These are phyloP conservation scores for Aleadryas rufinucha DNA, from an alignment of 2,113 vertebrate genomes.

Conservation along the genomic window DNA sequence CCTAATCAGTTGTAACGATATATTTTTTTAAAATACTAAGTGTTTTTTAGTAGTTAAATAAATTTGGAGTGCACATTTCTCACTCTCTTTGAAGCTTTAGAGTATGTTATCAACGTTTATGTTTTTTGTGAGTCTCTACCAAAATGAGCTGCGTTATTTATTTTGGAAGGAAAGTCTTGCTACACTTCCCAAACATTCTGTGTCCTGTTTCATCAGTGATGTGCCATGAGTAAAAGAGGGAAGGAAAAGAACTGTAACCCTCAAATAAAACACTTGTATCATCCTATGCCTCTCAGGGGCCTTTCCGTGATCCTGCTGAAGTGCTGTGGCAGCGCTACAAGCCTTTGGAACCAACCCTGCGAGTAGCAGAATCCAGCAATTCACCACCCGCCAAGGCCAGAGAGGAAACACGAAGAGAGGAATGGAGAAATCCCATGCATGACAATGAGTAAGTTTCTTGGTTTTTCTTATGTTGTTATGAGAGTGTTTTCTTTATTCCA, in stretches of 20 bases:
- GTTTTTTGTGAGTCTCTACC: not conserved
- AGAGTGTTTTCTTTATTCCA: not conserved
- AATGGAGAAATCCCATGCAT: conserved; percentile 54
- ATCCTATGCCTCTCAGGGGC: conserved; percentile 75
- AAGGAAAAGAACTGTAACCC: not conserved
- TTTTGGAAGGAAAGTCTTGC: conserved; percentile 9
- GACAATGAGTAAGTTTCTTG: conserved; percentile 72
- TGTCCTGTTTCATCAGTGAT: not conserved
- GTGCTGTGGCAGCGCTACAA: conserved; percentile 79
- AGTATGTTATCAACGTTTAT: conserved; percentile 6
- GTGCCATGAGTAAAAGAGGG: not conserved
- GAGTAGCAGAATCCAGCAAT: conserved; percentile 73
- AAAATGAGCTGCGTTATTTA: conserved; percentile 26
- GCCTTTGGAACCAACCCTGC: conserved; percentile 79
- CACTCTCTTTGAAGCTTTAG: not conserved
- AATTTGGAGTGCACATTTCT: not conserved
- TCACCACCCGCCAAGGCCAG: conserved; percentile 71
- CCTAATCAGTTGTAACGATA: not conserved
- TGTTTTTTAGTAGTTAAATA: not conserved
- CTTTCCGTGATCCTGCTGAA: conserved; percentile 74
- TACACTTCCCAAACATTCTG: not conserved
- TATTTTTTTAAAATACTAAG: not conserved
- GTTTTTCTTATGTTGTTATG: not conserved
- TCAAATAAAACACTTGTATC: conserved; percentile 13
- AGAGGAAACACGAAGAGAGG: conserved; percentile 60